These are phyloP conservation scores for Agapornis roseicollis DNA, from an alignment of 2,113 vertebrate species.

Conservation along the genomic window DNA sequence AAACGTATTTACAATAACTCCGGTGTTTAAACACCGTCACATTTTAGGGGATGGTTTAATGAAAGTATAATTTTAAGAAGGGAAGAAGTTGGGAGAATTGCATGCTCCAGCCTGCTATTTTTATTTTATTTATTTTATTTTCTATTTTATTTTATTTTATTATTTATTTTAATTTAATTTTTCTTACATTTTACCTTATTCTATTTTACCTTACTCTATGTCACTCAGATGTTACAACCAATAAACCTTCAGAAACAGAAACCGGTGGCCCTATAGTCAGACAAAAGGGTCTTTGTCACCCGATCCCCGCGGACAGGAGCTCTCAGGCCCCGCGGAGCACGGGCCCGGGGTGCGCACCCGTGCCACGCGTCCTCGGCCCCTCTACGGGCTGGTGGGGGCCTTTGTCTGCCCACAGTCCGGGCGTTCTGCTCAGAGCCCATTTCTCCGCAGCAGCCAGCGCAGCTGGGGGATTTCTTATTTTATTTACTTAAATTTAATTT, in stretches of 20 bases:
- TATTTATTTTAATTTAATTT: not conserved
- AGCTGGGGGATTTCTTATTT: not conserved
- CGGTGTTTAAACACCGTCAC: not conserved
- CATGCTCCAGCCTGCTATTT: not conserved
- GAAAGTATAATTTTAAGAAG: not conserved
- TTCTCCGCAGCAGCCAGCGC: not conserved
- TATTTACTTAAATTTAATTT: not conserved
- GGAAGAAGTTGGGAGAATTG: not conserved
- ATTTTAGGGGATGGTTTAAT: not conserved
- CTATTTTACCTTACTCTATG: not conserved
- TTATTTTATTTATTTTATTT: not conserved
- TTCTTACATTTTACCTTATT: not conserved
- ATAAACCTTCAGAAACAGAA: not conserved
- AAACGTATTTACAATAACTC: slow-evolving; percentile 7
- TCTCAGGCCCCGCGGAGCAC: not conserved
- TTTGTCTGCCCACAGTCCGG: not conserved
- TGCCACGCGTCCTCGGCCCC: too few relatives aligned
- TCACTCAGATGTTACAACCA: not conserved
- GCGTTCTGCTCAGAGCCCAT: not conserved
- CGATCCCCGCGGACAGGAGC: not conserved
- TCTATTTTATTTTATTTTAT: not conserved
- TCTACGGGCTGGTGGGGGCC: not conserved
- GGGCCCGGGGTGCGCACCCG: not conserved
- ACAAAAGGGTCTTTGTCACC: not conserved
- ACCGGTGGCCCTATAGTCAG: not conserved